Evolutionary conservation across 2,888 invertebrate species (phyloP), one percentile per base, ranked within the genome.

Genomic region (Drosophila colorata): DNA sequence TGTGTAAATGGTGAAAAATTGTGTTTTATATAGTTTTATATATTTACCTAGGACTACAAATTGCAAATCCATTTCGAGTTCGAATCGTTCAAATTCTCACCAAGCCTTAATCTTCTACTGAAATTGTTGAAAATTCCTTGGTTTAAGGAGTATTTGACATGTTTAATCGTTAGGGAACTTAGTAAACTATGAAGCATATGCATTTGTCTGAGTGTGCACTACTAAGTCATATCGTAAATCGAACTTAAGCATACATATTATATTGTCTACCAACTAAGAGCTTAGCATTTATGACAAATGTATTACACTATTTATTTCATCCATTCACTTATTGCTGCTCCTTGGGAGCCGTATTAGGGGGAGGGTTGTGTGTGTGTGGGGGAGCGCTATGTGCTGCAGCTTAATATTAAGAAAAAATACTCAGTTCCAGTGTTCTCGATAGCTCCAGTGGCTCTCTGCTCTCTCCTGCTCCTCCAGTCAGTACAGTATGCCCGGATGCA

Each of bases 401-500:
- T 83, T 86, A 86, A 85, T 66, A 68, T 67, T 86, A 75, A 46
- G 63, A 88, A 88, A 83, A 88, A 85, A 85, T 85, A 88, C 89
- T 85, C 85, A 88, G 85, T 85, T 85, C 85, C 86, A 80, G 87
- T 87, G 88, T 74, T 87, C 81, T 82, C 86, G 81, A 79, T 87
- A 79, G 78, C 78, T 74, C 80, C 74, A 41, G 43, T 74, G 56
- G 63, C 49, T 61, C 48, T 61, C 23, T 37, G 37, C 23, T 41
- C 38, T 28, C 25, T 48, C 11, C 40, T 58, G 16, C 43, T 44
- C 33, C 52, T 65, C 28, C 56, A 78, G 58, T 95, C 93, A 97
- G 93, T 97, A 97, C 95, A 97, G 97, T 96, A 97, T 97, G 92
- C 97, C 97, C 80, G 96, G 96, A 94, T 97, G 97, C 87, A 97